These are phyloP conservation scores for Heteronetta atricapilla DNA, from an alignment of 2,113 vertebrate species.

Conservation along the genomic window DNA sequence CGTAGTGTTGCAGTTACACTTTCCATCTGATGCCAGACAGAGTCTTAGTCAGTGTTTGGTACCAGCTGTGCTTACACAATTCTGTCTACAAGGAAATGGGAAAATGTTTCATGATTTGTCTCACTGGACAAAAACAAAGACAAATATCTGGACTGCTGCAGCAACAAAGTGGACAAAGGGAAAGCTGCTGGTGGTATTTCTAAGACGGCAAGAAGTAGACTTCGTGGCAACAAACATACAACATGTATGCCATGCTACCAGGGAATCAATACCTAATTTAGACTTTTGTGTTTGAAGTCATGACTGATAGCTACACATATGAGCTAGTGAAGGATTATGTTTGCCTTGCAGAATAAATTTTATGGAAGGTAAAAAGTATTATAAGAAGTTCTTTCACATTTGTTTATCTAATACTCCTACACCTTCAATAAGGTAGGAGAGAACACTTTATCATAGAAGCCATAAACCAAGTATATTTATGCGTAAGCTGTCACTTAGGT, in stretches of 20 bases:
- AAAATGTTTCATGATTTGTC: neutral
- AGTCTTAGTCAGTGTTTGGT: neutral
- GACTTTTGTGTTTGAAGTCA: neutral
- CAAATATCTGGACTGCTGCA: conserved; percentile 25
- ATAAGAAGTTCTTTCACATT: neutral
- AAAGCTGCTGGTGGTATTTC: neutral
- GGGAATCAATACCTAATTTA: neutral
- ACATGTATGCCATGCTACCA: neutral
- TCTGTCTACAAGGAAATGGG: neutral
- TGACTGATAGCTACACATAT: neutral
- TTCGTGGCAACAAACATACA: neutral
- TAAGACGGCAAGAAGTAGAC: neutral
- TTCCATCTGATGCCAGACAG: neutral
- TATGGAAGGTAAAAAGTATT: neutral
- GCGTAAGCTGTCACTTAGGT: neutral
- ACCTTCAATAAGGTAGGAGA: neutral
- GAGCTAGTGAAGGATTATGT: neutral
- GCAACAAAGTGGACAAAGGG: neutral
- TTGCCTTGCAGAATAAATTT: neutral
- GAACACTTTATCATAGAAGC: neutral
- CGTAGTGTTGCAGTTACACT: neutral
- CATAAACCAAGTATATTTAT: neutral
- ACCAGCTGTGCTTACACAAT: neutral
- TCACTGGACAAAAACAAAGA: neutral
- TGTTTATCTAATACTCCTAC: neutral